phyloP scores from a whole-genome alignment of 2,113 vertebrate genomes.

The Seriola dumerili region DNA sequence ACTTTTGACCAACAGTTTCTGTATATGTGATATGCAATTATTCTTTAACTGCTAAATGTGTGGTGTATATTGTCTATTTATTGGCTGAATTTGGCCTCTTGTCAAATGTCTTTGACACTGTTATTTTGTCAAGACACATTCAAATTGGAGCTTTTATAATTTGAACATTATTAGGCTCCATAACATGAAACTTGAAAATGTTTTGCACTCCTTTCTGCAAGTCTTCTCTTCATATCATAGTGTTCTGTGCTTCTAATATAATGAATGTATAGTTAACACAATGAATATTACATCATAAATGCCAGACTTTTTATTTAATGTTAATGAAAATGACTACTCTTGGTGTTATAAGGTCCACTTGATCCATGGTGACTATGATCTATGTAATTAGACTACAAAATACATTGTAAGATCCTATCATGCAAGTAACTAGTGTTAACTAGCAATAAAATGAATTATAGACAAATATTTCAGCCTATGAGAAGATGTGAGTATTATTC shows the following conservation, averaged over 20 bases:
- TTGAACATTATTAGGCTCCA: conserved; percentile 19
- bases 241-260: conserved; percentile 28
- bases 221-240: conserved; percentile 24
- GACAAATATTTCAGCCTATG: background rate
- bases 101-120: conserved; percentile 22
- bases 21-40: conserved; percentile 50
- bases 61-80: conserved; percentile 60
- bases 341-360: conserved; percentile 9
- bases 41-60: conserved; percentile 41
- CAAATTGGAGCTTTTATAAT: background rate
- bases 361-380: background rate
- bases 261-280: conserved; percentile 24
- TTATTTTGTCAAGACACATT: background rate
- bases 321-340: background rate
- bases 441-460: background rate
- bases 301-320: conserved; percentile 13
- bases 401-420: background rate
- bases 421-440: conserved; percentile 1
- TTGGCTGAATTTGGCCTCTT: conserved; percentile 48
- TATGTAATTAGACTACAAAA: background rate
- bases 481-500: background rate
- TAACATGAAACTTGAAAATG: conserved; percentile 45
- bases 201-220: conserved; percentile 40
- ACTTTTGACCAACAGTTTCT: conserved; percentile 34
- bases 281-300: conserved; percentile 18